A percentile compares a stretch with the other conserved stretches of the same genome.
phyloP scores from a whole-genome alignment of 23 tunicate species.

The Halocynthia roretzi region DNA sequence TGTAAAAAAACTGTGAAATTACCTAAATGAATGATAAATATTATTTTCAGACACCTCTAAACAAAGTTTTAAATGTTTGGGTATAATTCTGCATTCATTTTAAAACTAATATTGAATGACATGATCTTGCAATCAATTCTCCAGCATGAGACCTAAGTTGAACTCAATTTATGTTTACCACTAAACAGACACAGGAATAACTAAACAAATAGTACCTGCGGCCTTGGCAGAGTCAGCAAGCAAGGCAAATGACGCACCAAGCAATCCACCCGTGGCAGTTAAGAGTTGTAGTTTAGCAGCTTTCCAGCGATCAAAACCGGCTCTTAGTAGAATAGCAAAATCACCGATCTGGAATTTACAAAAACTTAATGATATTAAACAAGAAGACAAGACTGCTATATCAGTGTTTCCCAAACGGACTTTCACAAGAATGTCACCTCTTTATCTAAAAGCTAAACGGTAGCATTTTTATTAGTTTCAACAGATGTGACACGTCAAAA shows the following conservation, averaged over 20 bases:
- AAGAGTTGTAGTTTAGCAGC: constrained; percentile 75
- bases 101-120: neutral
- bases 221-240: constrained; percentile 38
- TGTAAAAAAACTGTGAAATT: no score
- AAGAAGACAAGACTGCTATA: no score
- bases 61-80: neutral
- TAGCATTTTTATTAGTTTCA: no score
- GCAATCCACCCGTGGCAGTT: constrained; percentile 85
- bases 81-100: neutral
- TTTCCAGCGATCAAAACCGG: constrained; percentile 69
- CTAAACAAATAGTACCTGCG: constrained; percentile 27
- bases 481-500: no score
- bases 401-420: no score
- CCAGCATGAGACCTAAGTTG: neutral
- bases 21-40: neutral
- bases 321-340: constrained; percentile 76
- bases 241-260: constrained; percentile 56
- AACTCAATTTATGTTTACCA: neutral
- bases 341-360: constrained; percentile 63
- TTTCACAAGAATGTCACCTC: no score
- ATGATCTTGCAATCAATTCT: neutral
- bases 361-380: neutral
- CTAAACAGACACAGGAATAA: neutral
- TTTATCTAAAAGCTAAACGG: no score
- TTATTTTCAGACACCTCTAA: neutral